A percentile compares a stretch with the other conserved stretches of the same genome.
Evolutionary conservation across 2,113 vertebrate species (phyloP).

Genomic region (Sylvia atricapilla): DNA sequence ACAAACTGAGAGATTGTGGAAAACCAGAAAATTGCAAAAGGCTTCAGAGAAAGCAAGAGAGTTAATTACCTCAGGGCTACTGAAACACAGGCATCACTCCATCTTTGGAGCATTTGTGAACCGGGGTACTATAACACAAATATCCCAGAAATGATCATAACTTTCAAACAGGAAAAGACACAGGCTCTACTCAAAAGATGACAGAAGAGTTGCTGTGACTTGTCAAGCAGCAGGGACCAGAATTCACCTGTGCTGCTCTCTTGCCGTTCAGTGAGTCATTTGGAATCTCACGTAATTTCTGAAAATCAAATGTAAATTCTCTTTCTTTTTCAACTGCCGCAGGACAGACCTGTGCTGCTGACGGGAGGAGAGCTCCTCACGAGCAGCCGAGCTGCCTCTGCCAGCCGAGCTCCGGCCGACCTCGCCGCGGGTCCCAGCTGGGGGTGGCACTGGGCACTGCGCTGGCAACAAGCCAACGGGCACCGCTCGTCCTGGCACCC

Average conservation of each 20-base stretch:
- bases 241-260: not conserved
- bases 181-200: not conserved
- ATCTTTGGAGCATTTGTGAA: not conserved
- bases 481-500: accelerated
- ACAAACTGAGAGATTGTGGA: not conserved
- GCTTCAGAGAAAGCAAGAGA: not conserved
- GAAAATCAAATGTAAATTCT: not conserved
- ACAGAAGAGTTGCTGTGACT: not conserved
- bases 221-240: not conserved
- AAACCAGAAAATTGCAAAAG: not conserved
- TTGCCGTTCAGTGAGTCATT: accelerated
- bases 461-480: accelerated
- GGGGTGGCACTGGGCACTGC: accelerated
- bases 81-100: not conserved
- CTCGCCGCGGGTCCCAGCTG: accelerated
- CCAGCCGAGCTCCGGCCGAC: not conserved
- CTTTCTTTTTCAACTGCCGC: not conserved
- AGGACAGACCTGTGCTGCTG: not conserved
- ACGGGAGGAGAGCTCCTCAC: accelerated
- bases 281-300: not conserved
- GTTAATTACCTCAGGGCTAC: not conserved
- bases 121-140: not conserved
- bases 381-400: not conserved
- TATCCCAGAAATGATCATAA: not conserved
- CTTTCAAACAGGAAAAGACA: not conserved